A percentile compares a stretch with the other conserved stretches of the same genome.
phyloP scores from a whole-genome alignment of 2,888 invertebrate species.

The Parasteatoda lunata region DNA sequence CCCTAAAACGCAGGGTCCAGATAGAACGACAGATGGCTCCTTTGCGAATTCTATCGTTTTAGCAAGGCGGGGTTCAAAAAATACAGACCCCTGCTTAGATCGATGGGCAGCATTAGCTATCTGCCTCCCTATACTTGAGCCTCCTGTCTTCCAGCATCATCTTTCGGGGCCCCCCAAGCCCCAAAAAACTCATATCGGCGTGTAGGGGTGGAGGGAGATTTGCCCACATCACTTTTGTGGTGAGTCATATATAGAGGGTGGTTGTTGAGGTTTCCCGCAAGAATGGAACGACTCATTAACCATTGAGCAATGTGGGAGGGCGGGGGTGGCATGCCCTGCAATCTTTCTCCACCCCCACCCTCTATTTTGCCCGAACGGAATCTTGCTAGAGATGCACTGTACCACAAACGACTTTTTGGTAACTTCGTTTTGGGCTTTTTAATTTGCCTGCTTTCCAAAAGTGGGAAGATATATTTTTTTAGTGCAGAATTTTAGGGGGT shows the following conservation, averaged over 20 bases:
- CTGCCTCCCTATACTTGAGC: conserved; percentile 36
- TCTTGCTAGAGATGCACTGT: too few relatives aligned
- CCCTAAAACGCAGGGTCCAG: conserved; percentile 40
- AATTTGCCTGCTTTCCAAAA: conserved; percentile 25
- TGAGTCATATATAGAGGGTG: conserved; percentile 59
- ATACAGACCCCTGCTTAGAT: conserved; percentile 58
- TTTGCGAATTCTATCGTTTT: conserved; percentile 51
- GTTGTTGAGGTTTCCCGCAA: conserved; percentile 64
- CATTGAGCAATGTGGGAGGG: conserved; percentile 48
- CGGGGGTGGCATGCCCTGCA: neutral
- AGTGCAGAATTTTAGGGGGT: conserved; percentile 18
- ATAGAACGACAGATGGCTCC: conserved; percentile 65
- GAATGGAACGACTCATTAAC: conserved; percentile 63
- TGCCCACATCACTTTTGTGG: conserved; percentile 59
- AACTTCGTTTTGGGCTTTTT: conserved; percentile 43
- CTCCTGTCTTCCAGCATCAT: conserved; percentile 63
- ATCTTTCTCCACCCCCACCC: neutral
- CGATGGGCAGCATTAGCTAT: conserved; percentile 64
- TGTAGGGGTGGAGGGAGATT: conserved; percentile 24
- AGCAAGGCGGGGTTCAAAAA: conserved; percentile 54
- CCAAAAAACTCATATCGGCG: conserved; percentile 58
- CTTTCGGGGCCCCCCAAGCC: conserved; percentile 39
- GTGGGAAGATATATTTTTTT: neutral
- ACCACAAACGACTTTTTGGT: conserved; percentile 39
- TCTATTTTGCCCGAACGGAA: neutral